These are phyloP conservation scores for Albula glossodonta DNA, from an alignment of 2,113 vertebrate species.

Conservation along the genomic window DNA sequence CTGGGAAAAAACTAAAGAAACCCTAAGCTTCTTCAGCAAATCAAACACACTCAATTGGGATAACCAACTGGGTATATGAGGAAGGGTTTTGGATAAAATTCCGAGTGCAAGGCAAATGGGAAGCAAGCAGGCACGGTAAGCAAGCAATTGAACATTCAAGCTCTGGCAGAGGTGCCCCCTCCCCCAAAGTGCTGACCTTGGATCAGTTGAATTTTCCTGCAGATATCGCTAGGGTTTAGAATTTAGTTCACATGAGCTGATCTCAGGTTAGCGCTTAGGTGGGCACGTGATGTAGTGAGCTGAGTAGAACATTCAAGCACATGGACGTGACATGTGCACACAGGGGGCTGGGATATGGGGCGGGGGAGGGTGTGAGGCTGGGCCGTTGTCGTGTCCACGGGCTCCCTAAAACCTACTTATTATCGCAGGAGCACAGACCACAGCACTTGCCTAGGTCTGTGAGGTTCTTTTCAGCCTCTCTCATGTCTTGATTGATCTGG, in stretches of 20 bases:
- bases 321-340: slow-evolving; percentile 1
- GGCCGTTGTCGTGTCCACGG: neutral
- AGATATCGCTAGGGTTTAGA: neutral
- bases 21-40: neutral
- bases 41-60: neutral
- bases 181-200: neutral
- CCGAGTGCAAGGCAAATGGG: neutral
- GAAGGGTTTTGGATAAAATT: neutral
- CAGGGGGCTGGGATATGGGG: neutral
- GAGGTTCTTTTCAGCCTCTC: slow-evolving; percentile 80
- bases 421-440: slow-evolving; percentile 76
- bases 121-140: neutral
- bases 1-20: neutral
- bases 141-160: neutral
- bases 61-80: neutral
- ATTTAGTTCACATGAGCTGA: neutral
- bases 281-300: neutral
- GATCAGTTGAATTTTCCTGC: neutral
- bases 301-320: neutral
- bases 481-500: slow-evolving; percentile 83
- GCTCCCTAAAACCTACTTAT: slow-evolving; percentile 65
- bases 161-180: neutral
- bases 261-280: neutral
- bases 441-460: slow-evolving; percentile 78
- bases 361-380: neutral